A percentile compares a stretch with the other conserved stretches of the same genome.
Conservation (phyloP, 2,888 invertebrate genomes). For the Diachrysia chrysitis region DNA sequence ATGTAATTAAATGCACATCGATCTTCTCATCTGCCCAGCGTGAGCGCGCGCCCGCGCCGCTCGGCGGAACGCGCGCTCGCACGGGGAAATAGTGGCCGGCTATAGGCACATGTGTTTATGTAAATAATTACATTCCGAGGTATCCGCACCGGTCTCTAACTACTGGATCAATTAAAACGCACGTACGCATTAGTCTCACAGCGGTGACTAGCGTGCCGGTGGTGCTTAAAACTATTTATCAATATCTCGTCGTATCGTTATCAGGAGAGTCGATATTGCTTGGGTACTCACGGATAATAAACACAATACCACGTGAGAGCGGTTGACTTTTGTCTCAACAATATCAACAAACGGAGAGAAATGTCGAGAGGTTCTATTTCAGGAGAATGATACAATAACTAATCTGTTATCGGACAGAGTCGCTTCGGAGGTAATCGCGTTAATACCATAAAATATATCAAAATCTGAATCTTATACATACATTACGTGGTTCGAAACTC, state of each 20-base stretch:
- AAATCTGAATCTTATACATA: conserved; percentile 29
- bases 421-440: conserved; percentile 65
- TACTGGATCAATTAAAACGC: conserved; percentile 69
- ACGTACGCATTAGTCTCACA: conserved; percentile 53
- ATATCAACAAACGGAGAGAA: conserved; percentile 74
- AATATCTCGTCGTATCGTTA: conserved; percentile 69
- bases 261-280: conserved; percentile 72
- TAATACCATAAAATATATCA: conserved; percentile 48
- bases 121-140: conserved; percentile 79
- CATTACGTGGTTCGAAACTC: too few species aligned
- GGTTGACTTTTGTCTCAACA: conserved; percentile 67
- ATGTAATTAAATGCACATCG: conserved; percentile 72
- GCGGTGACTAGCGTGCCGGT: conserved; percentile 30
- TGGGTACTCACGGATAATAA: conserved; percentile 77
- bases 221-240: conserved; percentile 59
- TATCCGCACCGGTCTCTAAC: conserved; percentile 63
- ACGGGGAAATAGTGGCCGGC: conserved; percentile 49
- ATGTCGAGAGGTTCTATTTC: conserved; percentile 82
- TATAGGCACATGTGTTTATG: conserved; percentile 75
- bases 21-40: conserved; percentile 52
- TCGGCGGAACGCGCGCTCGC: conserved; percentile 40
- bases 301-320: conserved; percentile 87
- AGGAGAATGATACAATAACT: conserved; percentile 76
- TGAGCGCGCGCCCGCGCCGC: conserved; percentile 40
- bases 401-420: conserved; percentile 85